phyloP scores from a whole-genome alignment of 1,140 invertebrate genomes.

The Drosophila ohnishii region DNA sequence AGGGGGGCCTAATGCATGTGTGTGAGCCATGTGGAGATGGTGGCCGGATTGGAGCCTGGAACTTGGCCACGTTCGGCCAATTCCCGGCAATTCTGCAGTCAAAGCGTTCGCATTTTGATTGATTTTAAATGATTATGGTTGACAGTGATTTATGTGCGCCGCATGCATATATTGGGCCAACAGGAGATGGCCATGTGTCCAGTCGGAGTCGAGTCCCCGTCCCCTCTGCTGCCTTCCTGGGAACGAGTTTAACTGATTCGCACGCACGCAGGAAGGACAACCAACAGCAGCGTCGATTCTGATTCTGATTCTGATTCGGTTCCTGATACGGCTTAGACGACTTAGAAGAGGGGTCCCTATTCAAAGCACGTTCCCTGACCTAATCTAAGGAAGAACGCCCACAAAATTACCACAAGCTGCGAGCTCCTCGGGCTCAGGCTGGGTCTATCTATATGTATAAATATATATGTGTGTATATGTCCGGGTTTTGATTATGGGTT shows the following conservation, averaged over 20 bases:
- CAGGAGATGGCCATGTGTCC: conserved; percentile 48
- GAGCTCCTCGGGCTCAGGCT: conserved; percentile 57
- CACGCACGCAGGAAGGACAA: conserved; percentile 64
- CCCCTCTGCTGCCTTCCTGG: neutral
- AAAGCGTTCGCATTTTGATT: conserved; percentile 83
- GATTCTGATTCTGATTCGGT: conserved; percentile 51
- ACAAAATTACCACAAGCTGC: conserved; percentile 82
- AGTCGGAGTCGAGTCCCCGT: conserved; percentile 9
- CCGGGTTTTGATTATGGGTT: conserved; percentile 47
- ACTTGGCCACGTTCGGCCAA: conserved; percentile 70
- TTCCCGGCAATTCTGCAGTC: conserved; percentile 82
- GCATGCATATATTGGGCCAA: conserved; percentile 82
- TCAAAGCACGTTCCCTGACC: conserved; percentile 82
- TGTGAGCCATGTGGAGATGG: conserved; percentile 40
- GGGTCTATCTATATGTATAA: neutral
- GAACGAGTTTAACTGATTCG: conserved; percentile 65
- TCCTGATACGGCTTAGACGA: conserved; percentile 60
- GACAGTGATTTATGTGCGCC: conserved; percentile 83
- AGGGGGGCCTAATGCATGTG: conserved; percentile 37
- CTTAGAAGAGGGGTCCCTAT: conserved; percentile 66
- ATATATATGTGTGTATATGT: conserved; percentile 19
- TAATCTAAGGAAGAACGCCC: conserved; percentile 82
- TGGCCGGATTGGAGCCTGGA: conserved; percentile 37
- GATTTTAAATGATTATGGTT: conserved; percentile 83
- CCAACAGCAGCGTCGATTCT: conserved; percentile 31